Base-by-base conservation (phyloP, 2,797 vertebrate species). In the Anas bernieri region DNA sequence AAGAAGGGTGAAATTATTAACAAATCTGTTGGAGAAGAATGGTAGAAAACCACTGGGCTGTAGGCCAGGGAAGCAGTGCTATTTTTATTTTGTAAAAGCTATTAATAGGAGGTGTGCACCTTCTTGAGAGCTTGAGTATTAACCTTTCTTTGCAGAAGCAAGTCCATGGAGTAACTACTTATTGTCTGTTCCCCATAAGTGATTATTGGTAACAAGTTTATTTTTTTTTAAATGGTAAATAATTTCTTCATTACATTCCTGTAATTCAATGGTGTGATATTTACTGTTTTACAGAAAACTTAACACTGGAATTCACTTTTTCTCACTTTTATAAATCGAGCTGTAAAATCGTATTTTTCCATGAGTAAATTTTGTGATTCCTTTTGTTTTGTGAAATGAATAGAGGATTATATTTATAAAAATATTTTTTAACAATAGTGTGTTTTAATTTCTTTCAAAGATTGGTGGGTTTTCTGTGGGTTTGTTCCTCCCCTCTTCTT, bases 61-160 rank as follows among this genome's bases (percentile, higher is more conserved):
- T 6, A 52, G 54, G 94, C 96, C 93, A 96, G 54, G 78, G 86
- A 66, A 90, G 81, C 88, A 55, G 58, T 26, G 83, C 91, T 96
- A 94, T 96, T 97, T 96, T 92, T 93, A 67, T 88, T 90, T 88
- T 62, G 41, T 68, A 41, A 80, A 74, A 88, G 90, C 91, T 96
- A 94, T 95, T 94, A 94, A 94, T 93, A 95, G 94, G 59, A 93
- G 23, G 7, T 55, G 39, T 84, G 75, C 90, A 92, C 83, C 90
- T 96, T 94, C 86, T 67, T 9, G 63, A 79, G 93, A 79, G 90
- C 88, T 88, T 88, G 63, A 55, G 50, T 54, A 59, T 93, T 96
- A 95, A 94, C 93, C 86, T 94, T 95, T 33, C 83, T 91, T 59
- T 92, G 90, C 80, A 86, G 84, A 86, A 77, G 35, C 80, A 92